Evolutionary conservation across 1,140 invertebrate species (phyloP).

Genomic region (Rhyzopertha dominica): DNA sequence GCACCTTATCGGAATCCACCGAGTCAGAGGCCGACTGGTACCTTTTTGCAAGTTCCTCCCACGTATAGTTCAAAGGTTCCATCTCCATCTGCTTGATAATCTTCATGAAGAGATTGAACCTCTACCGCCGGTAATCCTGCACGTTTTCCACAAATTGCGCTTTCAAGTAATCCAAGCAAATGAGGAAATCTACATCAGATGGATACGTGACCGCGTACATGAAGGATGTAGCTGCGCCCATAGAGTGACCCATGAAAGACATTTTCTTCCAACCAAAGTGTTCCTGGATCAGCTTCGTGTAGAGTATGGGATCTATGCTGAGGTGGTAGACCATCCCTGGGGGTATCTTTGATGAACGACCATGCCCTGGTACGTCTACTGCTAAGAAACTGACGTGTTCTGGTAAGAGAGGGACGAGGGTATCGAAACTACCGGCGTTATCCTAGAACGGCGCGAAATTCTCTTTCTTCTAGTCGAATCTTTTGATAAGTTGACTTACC

Average conservation of each 20-base stretch:
- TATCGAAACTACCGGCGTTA: constrained; percentile 67
- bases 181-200: constrained; percentile 54
- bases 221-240: constrained; percentile 57
- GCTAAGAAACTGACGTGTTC: constrained; percentile 56
- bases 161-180: constrained; percentile 61
- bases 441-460: too few relatives aligned
- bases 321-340: constrained; percentile 55
- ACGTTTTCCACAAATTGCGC: too few relatives aligned
- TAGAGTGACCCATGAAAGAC: constrained; percentile 59
- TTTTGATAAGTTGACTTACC: constrained; percentile 38
- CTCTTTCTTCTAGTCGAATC: too few relatives aligned
- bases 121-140: too few relatives aligned
- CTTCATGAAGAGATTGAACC: too few relatives aligned
- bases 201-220: constrained; percentile 56
- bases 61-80: constrained; percentile 57
- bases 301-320: constrained; percentile 50
- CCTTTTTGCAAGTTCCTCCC: constrained; percentile 50
- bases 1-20: constrained; percentile 19
- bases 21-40: constrained; percentile 28
- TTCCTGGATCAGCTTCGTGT: constrained; percentile 55
- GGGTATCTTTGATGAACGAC: constrained; percentile 60
- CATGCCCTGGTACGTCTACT: constrained; percentile 67
- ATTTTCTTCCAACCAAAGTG: constrained; percentile 65
- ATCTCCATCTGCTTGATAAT: too few relatives aligned
- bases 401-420: constrained; percentile 55